Evolutionary conservation across 2,888 invertebrate species (phyloP).

Genomic region (Acrobasis consociella): DNA sequence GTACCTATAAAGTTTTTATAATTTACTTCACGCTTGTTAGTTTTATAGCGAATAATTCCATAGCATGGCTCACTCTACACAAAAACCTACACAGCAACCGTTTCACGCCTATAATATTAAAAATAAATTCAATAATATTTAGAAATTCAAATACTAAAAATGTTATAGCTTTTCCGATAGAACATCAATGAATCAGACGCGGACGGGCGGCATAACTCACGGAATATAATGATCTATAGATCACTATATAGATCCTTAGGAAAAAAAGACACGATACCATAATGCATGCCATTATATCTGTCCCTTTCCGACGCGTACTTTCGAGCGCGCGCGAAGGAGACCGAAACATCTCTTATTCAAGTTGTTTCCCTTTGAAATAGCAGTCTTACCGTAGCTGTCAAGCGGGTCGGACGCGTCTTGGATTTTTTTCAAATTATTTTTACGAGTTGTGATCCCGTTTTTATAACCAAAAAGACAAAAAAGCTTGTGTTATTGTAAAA

Average conservation of each 20-base stretch:
- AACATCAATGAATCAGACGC: constrained; percentile 59
- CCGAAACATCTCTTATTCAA: constrained; percentile 61
- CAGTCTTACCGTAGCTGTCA: constrained; percentile 49
- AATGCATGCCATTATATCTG: constrained; percentile 74
- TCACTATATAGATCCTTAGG: constrained; percentile 69
- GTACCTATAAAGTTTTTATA: no score
- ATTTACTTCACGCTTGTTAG: no score
- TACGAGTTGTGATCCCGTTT: constrained; percentile 15
- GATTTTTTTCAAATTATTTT: constrained; percentile 22
- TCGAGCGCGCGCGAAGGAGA: constrained; percentile 33
- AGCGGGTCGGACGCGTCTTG: constrained; percentile 33
- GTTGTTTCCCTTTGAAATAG: constrained; percentile 38
- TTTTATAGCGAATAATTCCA: not conserved
- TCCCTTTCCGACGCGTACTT: constrained; percentile 43
- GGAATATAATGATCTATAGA: constrained; percentile 69
- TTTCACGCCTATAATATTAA: constrained; percentile 22
- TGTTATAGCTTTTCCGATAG: constrained; percentile 33
- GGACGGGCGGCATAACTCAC: constrained; percentile 69
- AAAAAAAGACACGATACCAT: constrained; percentile 66
- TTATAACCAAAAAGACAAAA: constrained; percentile 3
- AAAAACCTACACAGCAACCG: not conserved
- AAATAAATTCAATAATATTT: constrained; percentile 32
- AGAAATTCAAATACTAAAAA: constrained; percentile 46
- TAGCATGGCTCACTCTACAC: not conserved
- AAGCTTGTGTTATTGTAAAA: constrained; percentile 10